Evolutionary conservation across 1,140 invertebrate genomes (phyloP), one percentile per base, ranked within the genome.

Genomic region (Glomeris maerens): DNA sequence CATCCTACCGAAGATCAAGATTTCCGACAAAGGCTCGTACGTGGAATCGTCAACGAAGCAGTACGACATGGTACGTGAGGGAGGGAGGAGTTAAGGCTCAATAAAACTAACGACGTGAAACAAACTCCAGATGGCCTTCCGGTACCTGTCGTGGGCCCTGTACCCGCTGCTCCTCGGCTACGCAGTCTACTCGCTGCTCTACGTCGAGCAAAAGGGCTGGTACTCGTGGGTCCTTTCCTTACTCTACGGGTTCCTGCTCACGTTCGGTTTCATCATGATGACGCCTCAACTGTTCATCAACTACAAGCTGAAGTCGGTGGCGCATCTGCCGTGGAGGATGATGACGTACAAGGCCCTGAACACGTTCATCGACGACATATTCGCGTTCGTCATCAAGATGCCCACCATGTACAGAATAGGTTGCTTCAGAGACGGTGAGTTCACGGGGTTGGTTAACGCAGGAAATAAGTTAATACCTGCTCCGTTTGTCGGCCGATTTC

Each of bases 251-350:
- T 99, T 97, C 68, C 71, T 99, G 21, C 70, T 99, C 38, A 98
- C 92, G 3, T 99, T 99, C 70, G 96, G 78, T 48, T 99, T 99
- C 63, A 99, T 99, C 45, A 94, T 97, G 89, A 98, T 99, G 95
- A 98, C 94, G 3, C 94, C 95, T 5, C 94, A 98, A 65, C 67
- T 98, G 40, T 98, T 98, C 63, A 98, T 98, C 53, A 98, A 98
- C 68, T 98, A 98, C 66, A 98, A 98, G 71, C 65, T 98, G 40
- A 98, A 98, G 65, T 98, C 93, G 20, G 94, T 98, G 0, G 95
- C 95, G 7, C 95, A 98, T 74, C 72, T 98, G 53, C 95, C 95
- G 2, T 98, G 95, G 94, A 75, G 95, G 48, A 98, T 98, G 94
- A 80, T 98, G 77, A 94, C 92, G 13, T 98, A 98, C 64, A 98